Base-by-base conservation (phyloP, 2,797 vertebrate genomes). In the Mycteria americana region DNA sequence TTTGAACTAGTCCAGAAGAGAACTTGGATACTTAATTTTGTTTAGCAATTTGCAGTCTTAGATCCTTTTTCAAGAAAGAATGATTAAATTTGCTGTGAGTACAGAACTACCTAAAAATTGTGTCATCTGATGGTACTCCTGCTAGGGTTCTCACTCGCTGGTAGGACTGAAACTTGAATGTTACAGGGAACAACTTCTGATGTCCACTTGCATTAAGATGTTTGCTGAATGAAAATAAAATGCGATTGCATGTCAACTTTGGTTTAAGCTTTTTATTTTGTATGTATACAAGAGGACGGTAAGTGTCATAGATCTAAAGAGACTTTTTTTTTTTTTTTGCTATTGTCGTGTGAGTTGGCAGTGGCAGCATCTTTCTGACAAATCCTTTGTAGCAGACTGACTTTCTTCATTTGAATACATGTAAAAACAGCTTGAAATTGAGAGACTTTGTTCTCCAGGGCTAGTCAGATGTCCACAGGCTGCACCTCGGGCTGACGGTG, bases 71-170 rank as follows among this genome's bases (percentile, higher is more conserved):
- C 37, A 48, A 18, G 57, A 78, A 78, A 53, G 28, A 31, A 30
- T 41, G 10, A 39, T 9, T 43, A 8, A 76, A 56, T 37, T 68
- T 68, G 27, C 54, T 37, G 7, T 10, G 64, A 43, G n/a, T 56
- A 70, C 31, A 31, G n/a, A 79, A 48, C 33, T 65, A 18, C 18
- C 33, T 65, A 37, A 65, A 65, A 74, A 5, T 7, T 18, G 18
- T 59, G 31, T 65, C 10, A 6, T 6, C 24, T 63, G 74, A 13
- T 60, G n/a, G 43, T 60, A 15, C 19, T 79, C 10, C 57, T 2
- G 3, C 24, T 31, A 28, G 31, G 18, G 30, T 24, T 74, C 33
- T 63, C 1, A 2, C 14, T 57, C 0, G 0, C 14, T 46, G 63
- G 48, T 56, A 60, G 68, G 39, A 48, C 54, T n/a, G 65, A 51